phyloP scores from a whole-genome alignment of 2,113 vertebrate genomes.

The Centropristis striata region DNA sequence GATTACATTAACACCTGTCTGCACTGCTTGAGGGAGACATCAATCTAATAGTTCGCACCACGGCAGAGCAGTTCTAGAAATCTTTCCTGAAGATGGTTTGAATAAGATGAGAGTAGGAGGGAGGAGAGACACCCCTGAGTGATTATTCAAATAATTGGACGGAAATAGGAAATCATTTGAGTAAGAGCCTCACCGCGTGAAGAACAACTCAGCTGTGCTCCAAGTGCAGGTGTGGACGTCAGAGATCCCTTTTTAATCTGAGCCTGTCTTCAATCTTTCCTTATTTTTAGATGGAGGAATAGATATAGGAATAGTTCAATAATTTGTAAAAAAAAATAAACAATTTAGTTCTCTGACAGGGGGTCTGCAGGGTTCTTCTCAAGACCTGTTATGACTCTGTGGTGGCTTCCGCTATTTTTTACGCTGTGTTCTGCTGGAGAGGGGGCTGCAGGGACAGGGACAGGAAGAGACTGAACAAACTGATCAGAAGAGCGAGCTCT shows the following conservation, averaged over 20 bases:
- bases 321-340: too few species aligned
- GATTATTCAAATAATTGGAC: conserved; percentile 59
- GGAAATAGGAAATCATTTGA: conserved; percentile 58
- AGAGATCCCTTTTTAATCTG: not conserved
- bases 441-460: too few species aligned
- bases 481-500: too few species aligned
- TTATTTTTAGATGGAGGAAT: too few species aligned
- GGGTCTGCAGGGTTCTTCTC: too few species aligned
- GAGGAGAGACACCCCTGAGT: conserved; percentile 34
- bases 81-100: conserved; percentile 53
- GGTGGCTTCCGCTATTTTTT: too few species aligned
- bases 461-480: too few species aligned
- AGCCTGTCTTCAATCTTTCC: too few species aligned
- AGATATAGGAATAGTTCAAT: too few species aligned
- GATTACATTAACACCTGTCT: conserved; percentile 80
- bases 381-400: too few species aligned
- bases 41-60: conserved; percentile 72
- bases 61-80: conserved; percentile 45
- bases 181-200: conserved; percentile 21
- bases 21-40: conserved; percentile 77
- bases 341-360: too few species aligned
- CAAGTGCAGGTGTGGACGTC: conserved; percentile 20
- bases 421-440: too few species aligned
- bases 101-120: conserved; percentile 45
- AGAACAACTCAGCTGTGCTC: conserved; percentile 33